phyloP scores from a whole-genome alignment of 92 coral and sea anemone species.

The Zoanthus sociatus region DNA sequence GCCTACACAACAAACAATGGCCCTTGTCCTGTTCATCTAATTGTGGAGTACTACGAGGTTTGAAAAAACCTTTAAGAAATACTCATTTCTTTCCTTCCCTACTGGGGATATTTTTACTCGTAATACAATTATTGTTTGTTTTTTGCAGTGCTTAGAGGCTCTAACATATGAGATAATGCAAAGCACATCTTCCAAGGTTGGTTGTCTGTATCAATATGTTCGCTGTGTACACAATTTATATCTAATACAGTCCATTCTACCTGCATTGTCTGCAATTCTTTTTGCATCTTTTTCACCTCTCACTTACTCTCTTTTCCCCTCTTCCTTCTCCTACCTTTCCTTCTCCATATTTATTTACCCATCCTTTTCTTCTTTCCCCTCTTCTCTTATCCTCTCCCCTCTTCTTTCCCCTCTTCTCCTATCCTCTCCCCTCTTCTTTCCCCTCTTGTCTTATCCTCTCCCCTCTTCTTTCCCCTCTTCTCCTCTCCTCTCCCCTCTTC shows the following conservation, averaged over 20 bases:
- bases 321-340: not conserved
- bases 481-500: not conserved
- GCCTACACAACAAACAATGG: too few relatives aligned
- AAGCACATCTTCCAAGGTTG: slow-evolving; percentile 74
- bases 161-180: slow-evolving; percentile 90
- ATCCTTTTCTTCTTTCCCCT: not conserved
- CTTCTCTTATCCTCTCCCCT: not conserved
- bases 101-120: too few relatives aligned
- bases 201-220: not conserved
- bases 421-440: too few relatives aligned
- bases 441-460: too few relatives aligned
- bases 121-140: not conserved
- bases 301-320: not conserved
- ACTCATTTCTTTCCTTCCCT: not conserved
- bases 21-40: too few relatives aligned
- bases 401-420: too few relatives aligned
- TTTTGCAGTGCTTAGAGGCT: slow-evolving; percentile 84
- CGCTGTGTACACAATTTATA: not conserved
- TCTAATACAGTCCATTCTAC: not conserved
- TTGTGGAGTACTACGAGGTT: too few relatives aligned
- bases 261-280: not conserved
- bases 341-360: too few relatives aligned
- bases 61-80: not conserved
- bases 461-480: too few relatives aligned
- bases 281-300: not conserved